These are phyloP conservation scores for Drosophila persimilis DNA, from an alignment of 1,140 invertebrate species.

Conservation along the genomic window DNA sequence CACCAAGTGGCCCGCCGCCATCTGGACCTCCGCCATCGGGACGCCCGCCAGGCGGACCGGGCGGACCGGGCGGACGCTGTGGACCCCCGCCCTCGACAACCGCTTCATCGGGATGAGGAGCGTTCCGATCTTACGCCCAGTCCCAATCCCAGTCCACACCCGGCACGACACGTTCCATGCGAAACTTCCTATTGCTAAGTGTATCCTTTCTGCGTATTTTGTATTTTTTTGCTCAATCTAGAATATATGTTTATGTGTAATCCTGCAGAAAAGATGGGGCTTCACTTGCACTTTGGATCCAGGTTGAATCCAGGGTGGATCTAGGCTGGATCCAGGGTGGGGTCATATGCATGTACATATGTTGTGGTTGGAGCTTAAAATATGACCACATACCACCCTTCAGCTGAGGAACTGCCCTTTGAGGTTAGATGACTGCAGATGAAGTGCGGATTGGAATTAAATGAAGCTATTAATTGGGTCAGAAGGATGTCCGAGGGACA, in stretches of 20 bases:
- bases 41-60: conserved; percentile 45
- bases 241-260: conserved; percentile 22
- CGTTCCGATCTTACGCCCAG: neutral
- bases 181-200: conserved; percentile 20
- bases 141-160: neutral
- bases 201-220: neutral
- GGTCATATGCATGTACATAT: too few relatives aligned
- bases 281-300: too few relatives aligned
- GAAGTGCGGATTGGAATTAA: too few relatives aligned
- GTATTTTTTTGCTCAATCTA: conserved; percentile 1
- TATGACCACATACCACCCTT: too few relatives aligned
- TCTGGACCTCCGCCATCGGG: conserved; percentile 53
- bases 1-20: conserved; percentile 57
- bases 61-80: conserved; percentile 39
- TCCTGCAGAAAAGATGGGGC: neutral
- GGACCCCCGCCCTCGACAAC: conserved; percentile 48
- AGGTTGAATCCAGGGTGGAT: too few relatives aligned
- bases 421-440: too few relatives aligned
- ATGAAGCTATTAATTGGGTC: too few relatives aligned
- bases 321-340: too few relatives aligned
- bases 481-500: too few relatives aligned
- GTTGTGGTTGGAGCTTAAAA: too few relatives aligned
- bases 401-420: too few relatives aligned
- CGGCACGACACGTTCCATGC: neutral
- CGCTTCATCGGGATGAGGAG: conserved; percentile 34